phyloP scores from a whole-genome alignment of 2,797 vertebrate species.

The Dendrocincla tyrannina region DNA sequence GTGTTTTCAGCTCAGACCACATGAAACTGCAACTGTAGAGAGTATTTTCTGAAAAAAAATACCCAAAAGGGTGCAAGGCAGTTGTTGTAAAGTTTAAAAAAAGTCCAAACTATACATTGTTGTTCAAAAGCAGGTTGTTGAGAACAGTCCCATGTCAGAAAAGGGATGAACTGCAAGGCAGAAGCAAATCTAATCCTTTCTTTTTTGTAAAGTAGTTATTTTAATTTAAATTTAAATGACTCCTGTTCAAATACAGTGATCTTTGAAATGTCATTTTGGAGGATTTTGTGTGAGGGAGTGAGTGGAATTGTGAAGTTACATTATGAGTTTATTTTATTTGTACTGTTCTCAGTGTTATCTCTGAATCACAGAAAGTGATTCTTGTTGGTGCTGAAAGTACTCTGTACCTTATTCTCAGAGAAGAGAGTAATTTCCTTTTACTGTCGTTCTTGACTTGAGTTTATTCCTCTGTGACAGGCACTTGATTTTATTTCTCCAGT shows the following conservation, averaged over 20 bases:
- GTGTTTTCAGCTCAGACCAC: background rate
- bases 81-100: background rate
- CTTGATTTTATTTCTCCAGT: background rate
- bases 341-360: background rate
- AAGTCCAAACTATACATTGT: background rate
- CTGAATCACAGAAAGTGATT: background rate
- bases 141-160: background rate
- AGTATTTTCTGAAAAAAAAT: background rate
- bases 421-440: background rate
- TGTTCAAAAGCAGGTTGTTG: background rate
- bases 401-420: background rate
- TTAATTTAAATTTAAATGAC: conserved; percentile 2
- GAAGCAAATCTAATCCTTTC: background rate
- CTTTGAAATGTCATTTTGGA: conserved; percentile 15
- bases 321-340: background rate
- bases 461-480: background rate
- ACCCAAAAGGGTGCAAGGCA: background rate
- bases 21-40: background rate
- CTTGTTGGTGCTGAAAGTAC: background rate
- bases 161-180: background rate
- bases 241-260: background rate
- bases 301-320: background rate
- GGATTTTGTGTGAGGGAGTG: background rate
- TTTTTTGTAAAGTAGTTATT: background rate
- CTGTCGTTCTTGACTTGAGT: background rate